phyloP scores from a whole-genome alignment of 2,113 vertebrate genomes.

The Sinosuthora webbiana region DNA sequence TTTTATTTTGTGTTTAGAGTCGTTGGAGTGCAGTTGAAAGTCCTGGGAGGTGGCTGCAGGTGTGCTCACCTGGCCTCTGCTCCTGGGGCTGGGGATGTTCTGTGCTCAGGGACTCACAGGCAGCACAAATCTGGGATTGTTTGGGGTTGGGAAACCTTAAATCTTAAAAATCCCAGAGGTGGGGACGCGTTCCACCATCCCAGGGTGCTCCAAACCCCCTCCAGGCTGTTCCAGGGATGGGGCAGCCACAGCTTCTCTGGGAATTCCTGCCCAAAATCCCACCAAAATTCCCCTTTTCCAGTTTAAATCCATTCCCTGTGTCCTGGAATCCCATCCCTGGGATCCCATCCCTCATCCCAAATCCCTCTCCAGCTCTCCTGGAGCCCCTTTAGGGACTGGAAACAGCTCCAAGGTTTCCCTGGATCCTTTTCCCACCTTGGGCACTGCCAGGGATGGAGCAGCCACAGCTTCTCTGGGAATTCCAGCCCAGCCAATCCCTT shows the following conservation, averaged over 20 bases:
- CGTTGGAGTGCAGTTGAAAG: background rate
- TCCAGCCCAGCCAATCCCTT: too few relatives aligned
- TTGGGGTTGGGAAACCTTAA: background rate
- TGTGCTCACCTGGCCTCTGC: background rate
- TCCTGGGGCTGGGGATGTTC: background rate
- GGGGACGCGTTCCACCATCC: accelerated
- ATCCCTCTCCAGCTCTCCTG: background rate
- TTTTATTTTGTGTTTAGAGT: background rate
- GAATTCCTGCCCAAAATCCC: background rate
- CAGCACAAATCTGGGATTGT: accelerated
- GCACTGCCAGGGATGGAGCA: background rate
- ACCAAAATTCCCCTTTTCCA: background rate
- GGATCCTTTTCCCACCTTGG: too few relatives aligned
- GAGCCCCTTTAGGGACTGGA: too few relatives aligned
- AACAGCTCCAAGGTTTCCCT: too few relatives aligned
- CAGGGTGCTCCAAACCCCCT: background rate
- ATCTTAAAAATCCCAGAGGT: background rate
- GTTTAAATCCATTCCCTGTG: background rate
- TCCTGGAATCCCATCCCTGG: background rate
- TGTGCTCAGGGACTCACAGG: background rate
- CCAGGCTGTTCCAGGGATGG: background rate
- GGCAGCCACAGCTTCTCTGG: background rate
- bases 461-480: too few relatives aligned
- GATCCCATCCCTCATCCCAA: background rate
- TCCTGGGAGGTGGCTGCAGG: background rate